Percentiles rank a stretch among this genome's conserved stretches.
phyloP scores from a whole-genome alignment of 2,797 vertebrate genomes.

The Labeo calbasu region DNA sequence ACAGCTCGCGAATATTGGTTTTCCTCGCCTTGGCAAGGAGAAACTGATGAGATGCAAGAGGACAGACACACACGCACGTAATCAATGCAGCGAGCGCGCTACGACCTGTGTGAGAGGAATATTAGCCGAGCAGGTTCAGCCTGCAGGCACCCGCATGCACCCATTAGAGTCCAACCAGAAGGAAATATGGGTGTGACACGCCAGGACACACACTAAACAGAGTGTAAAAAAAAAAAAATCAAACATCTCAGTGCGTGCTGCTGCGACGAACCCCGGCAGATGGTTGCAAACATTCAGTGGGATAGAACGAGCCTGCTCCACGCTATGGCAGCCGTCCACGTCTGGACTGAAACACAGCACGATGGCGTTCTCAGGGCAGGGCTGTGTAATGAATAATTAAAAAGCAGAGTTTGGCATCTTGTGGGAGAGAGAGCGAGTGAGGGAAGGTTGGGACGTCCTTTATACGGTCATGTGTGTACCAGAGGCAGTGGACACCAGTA shows the following conservation, averaged over 20 bases:
- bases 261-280: slow-evolving; percentile 59
- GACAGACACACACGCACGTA: slow-evolving; percentile 23
- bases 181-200: slow-evolving; percentile 37
- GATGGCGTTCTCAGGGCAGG: slow-evolving; percentile 58
- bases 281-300: slow-evolving; percentile 51
- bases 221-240: slow-evolving; percentile 36
- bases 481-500: slow-evolving; percentile 71
- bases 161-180: slow-evolving; percentile 42
- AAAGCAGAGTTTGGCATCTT: slow-evolving; percentile 62
- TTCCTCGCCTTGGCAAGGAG: slow-evolving; percentile 33
- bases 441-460: slow-evolving; percentile 72
- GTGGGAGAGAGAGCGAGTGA: slow-evolving; percentile 26
- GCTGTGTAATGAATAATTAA: slow-evolving; percentile 67
- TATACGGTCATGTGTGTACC: slow-evolving; percentile 69
- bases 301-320: slow-evolving; percentile 54
- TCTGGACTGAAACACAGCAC: slow-evolving; percentile 64
- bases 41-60: slow-evolving; percentile 42
- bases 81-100: slow-evolving; percentile 1
- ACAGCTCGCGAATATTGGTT: slow-evolving; percentile 43
- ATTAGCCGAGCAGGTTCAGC: slow-evolving; percentile 25
- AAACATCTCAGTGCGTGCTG: slow-evolving; percentile 54
- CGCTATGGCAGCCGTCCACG: slow-evolving; percentile 59
- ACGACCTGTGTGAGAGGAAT: slow-evolving; percentile 29
- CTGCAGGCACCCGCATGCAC: not conserved
- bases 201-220: slow-evolving; percentile 37